Conservation (phyloP, 2,888 invertebrate genomes). For the Athripsodes cinereus region DNA sequence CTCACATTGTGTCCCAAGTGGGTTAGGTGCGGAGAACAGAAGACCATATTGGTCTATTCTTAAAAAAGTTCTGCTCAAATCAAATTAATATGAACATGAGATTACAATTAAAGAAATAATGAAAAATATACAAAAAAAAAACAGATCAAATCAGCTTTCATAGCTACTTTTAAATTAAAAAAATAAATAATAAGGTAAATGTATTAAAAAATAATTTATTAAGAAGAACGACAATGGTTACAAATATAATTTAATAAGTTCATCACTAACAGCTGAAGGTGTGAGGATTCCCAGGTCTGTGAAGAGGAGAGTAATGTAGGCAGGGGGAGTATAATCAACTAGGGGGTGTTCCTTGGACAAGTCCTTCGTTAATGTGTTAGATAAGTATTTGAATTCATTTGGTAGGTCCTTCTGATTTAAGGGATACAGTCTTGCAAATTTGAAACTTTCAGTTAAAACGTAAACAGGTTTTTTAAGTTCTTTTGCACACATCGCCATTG, state of each 20-base stretch:
- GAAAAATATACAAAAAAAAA: no score
- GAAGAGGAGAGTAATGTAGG: conserved; percentile 85
- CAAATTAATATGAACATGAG: no score
- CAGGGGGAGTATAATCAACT: conserved; percentile 96
- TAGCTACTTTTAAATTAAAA: no score
- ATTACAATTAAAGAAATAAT: no score
- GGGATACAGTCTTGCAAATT: conserved; percentile 91
- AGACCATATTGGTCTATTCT: no score
- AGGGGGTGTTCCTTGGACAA: conserved; percentile 70
- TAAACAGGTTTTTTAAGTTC: conserved; percentile 94
- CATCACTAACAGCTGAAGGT: conserved; percentile 96
- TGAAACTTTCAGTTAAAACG: conserved; percentile 95
- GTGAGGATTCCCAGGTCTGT: conserved; percentile 95
- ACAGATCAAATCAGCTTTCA: no score
- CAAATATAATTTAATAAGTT: conserved; percentile 92
- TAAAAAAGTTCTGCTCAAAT: no score
- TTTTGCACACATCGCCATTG: conserved; percentile 76
- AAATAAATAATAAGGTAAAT: not conserved
- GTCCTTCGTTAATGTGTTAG: conserved; percentile 45
- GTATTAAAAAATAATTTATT: conserved; percentile 19
- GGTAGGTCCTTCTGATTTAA: conserved; percentile 89
- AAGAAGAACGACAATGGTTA: conserved; percentile 40
- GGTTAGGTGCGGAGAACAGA: no score
- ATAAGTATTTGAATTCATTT: conserved; percentile 69
- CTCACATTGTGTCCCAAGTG: no score